Conservation (phyloP, 2,113 vertebrate genomes). For the Sphaerodactylus townsendi region DNA sequence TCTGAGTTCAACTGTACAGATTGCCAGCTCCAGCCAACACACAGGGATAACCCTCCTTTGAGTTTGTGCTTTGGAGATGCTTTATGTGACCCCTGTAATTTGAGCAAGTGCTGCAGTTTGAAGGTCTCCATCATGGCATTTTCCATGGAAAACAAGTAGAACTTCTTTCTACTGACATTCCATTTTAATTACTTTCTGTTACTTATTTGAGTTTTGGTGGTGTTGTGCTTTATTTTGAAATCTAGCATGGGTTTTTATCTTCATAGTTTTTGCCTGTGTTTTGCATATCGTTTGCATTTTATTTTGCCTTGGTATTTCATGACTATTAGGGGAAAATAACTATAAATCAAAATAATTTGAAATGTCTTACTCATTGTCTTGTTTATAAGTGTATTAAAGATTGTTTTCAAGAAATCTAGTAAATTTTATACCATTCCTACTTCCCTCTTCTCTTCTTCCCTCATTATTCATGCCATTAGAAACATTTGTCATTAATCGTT, state of each 20-base stretch:
- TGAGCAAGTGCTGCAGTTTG: background rate
- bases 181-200: background rate
- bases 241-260: background rate
- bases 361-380: background rate
- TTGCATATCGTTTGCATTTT: background rate
- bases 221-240: background rate
- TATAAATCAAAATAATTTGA: background rate
- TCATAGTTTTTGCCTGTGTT: background rate
- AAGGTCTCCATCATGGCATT: background rate
- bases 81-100: background rate
- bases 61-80: too few relatives aligned
- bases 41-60: too few relatives aligned
- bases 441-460: slow-evolving; percentile 8
- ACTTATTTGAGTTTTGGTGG: background rate
- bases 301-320: background rate
- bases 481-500: slow-evolving; percentile 41
- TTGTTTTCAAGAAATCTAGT: slow-evolving; percentile 37
- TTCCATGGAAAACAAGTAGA: background rate
- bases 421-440: slow-evolving; percentile 22
- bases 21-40: too few relatives aligned
- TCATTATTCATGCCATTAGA: slow-evolving; percentile 25
- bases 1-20: too few relatives aligned
- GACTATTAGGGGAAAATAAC: background rate
- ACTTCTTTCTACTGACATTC: background rate
- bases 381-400: background rate